phyloP scores from a whole-genome alignment of 2,888 invertebrate genomes.

The Caenorhabditis japonica region DNA sequence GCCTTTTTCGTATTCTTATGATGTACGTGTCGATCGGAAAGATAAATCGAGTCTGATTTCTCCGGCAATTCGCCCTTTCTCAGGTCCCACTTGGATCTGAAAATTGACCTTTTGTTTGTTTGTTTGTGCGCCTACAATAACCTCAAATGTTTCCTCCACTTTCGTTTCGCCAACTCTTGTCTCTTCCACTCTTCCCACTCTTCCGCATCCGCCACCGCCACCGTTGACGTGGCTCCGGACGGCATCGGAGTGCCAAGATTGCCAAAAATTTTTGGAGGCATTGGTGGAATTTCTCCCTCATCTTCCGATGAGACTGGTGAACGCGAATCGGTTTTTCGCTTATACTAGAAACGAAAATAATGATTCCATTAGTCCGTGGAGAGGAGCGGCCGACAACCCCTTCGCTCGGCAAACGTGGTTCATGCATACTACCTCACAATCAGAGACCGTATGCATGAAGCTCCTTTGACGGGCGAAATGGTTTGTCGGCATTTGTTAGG shows the following conservation, averaged over 20 bases:
- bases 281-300: slow-evolving; percentile 12
- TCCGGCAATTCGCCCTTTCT: slow-evolving; percentile 14
- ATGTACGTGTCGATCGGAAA: slow-evolving; percentile 20
- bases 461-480: no score
- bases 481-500: no score
- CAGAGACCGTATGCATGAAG: no score
- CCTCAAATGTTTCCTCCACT: slow-evolving; percentile 25
- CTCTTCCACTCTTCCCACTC: slow-evolving; percentile 39
- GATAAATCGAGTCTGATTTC: slow-evolving; percentile 11
- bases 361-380: no score
- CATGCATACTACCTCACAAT: no score
- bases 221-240: not conserved
- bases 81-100: slow-evolving; percentile 32
- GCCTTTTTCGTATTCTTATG: slow-evolving; percentile 10
- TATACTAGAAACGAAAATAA: slow-evolving; percentile 11
- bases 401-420: no score
- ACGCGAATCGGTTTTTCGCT: slow-evolving; percentile 15
- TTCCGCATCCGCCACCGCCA: slow-evolving; percentile 10
- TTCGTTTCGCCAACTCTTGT: slow-evolving; percentile 16
- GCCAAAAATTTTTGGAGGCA: slow-evolving; percentile 8
- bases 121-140: no score
- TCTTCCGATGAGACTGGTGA: not conserved
- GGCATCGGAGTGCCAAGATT: slow-evolving; percentile 34
- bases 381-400: no score
- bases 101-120: no score